Evolutionary conservation across 2,113 vertebrate species (phyloP).

Genomic region (Pollachius pollachius): DNA sequence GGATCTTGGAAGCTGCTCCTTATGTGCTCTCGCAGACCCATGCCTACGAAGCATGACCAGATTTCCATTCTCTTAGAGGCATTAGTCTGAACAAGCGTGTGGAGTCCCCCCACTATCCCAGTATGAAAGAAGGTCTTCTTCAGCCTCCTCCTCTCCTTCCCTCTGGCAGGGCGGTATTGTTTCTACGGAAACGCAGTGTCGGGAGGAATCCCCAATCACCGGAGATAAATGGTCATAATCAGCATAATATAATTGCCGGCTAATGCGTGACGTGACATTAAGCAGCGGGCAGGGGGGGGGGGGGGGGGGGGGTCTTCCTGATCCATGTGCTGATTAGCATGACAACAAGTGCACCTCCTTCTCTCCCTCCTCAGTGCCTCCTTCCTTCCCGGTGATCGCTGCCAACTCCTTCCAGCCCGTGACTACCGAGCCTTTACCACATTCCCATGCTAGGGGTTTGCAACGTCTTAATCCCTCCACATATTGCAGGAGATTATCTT

Average conservation of each 20-base stretch:
- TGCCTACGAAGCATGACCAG: too few relatives aligned
- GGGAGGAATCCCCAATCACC: background rate
- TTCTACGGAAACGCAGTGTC: too few relatives aligned
- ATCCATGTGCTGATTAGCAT: conserved; percentile 53
- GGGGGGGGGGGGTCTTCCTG: conserved; percentile 29
- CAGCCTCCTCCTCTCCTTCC: too few relatives aligned
- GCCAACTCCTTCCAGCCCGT: conserved; percentile 26
- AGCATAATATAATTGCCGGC: conserved; percentile 40
- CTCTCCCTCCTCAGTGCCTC: background rate
- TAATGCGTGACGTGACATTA: conserved; percentile 30
- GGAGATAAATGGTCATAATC: conserved; percentile 55
- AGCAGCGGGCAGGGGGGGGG: conserved; percentile 47
- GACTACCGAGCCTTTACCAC: conserved; percentile 46
- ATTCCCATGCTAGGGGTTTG: conserved; percentile 52
- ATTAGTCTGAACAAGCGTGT: too few relatives aligned
- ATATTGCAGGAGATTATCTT: conserved; percentile 74
- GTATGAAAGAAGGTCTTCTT: too few relatives aligned
- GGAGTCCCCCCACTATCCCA: too few relatives aligned
- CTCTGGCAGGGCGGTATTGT: too few relatives aligned
- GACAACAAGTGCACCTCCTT: conserved; percentile 10
- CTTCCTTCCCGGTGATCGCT: conserved; percentile 37
- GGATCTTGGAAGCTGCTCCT: too few relatives aligned
- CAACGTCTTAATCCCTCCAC: conserved; percentile 66
- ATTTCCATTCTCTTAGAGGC: too few relatives aligned
- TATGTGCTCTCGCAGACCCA: too few relatives aligned